Percentiles rank a stretch among this genome's conserved stretches.
phyloP scores from a whole-genome alignment of 1,140 invertebrate species.

The Drosophila santomea region DNA sequence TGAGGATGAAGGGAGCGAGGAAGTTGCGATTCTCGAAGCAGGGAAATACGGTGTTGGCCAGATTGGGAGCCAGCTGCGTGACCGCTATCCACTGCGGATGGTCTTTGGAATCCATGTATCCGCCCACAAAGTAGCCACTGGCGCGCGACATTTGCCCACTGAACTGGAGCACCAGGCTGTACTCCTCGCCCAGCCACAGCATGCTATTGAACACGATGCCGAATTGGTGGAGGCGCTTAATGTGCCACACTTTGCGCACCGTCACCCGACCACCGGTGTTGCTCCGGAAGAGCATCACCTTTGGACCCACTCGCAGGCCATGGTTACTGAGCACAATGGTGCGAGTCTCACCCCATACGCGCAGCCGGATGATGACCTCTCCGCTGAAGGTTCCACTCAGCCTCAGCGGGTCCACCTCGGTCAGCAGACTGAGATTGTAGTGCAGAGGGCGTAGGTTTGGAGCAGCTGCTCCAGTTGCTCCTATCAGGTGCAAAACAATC shows the following conservation, averaged over 20 bases:
- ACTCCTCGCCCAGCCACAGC: constrained; percentile 11
- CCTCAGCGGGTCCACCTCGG: not conserved
- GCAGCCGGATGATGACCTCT: not conserved
- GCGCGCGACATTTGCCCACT: not conserved
- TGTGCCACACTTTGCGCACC: not conserved
- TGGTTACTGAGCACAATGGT: constrained; percentile 1
- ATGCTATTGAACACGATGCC: constrained; percentile 2
- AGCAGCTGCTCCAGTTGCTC: not conserved
- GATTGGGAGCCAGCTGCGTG: constrained; percentile 3
- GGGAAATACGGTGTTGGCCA: constrained; percentile 16
- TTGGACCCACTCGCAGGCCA: not conserved
- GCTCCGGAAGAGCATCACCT: not conserved
- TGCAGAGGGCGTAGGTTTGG: not conserved
- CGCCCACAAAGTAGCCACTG: not conserved
- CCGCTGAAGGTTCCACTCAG: not conserved
- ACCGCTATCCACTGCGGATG: constrained; percentile 3
- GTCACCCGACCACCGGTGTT: not conserved
- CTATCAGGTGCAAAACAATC: not conserved
- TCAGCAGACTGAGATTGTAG: constrained; percentile 14
- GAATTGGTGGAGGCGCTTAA: not conserved
- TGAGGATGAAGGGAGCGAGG: not conserved
- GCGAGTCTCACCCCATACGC: not conserved
- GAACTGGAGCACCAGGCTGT: not conserved
- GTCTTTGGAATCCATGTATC: not conserved
- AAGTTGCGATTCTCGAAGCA: constrained; percentile 2